Evolutionary conservation across 1,140 invertebrate genomes (phyloP).

Genomic region (Holcopasites calliopsidis): DNA sequence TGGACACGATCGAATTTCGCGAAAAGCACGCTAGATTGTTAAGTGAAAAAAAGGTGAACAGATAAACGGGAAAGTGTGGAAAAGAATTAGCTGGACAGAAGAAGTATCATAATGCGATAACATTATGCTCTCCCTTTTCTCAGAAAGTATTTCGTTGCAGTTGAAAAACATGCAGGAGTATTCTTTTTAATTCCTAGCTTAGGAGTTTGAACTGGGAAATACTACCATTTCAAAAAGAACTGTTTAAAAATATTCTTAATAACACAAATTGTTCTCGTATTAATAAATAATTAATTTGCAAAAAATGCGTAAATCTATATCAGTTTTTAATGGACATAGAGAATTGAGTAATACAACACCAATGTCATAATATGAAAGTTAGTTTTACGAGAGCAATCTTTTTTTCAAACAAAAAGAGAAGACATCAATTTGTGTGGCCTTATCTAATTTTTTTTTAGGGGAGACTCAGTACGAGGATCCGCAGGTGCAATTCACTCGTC

Average conservation of each 20-base stretch:
- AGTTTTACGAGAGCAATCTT: not conserved
- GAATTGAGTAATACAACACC: too few relatives aligned
- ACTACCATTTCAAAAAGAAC: not conserved
- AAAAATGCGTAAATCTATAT: too few relatives aligned
- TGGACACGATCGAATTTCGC: constrained; percentile 16
- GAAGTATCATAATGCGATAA: constrained; percentile 1
- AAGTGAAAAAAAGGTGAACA: not conserved
- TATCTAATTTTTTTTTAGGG: constrained; percentile 50
- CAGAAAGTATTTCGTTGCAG: not conserved
- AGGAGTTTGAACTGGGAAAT: not conserved
- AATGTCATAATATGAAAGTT: too few relatives aligned
- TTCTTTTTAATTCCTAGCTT: not conserved
- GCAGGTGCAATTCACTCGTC: constrained; percentile 54
- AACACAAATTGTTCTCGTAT: too few relatives aligned
- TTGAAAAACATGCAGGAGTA: not conserved
- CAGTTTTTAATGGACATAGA: too few relatives aligned
- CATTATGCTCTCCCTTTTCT: not conserved
- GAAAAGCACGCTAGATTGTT: constrained; percentile 29
- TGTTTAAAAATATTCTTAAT: constrained; percentile 4
- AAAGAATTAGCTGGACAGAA: constrained; percentile 3
- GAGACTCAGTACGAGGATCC: constrained; percentile 64
- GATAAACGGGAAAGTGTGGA: too few relatives aligned
- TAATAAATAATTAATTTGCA: too few relatives aligned
- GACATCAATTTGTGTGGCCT: not conserved
- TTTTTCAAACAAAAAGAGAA: not conserved